Conservation (phyloP, 1,140 invertebrate genomes). For the Phthorimaea operculella region DNA sequence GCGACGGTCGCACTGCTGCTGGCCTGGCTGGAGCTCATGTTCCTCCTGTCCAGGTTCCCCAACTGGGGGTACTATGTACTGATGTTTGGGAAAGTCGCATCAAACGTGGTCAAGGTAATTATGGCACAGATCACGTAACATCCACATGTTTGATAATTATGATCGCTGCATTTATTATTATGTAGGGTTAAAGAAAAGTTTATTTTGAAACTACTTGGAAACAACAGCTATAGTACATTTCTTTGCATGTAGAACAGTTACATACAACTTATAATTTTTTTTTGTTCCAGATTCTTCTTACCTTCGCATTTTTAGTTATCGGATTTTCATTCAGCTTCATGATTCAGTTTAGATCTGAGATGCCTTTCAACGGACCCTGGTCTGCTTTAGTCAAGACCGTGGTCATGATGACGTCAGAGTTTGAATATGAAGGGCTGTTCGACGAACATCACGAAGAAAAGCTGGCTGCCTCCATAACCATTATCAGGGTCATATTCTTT, state of each 20-base stretch:
- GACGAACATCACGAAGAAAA: constrained; percentile 42
- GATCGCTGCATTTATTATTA: too few relatives aligned
- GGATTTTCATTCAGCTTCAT: constrained; percentile 69
- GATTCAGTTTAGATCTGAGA: constrained; percentile 60
- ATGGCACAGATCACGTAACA: too few relatives aligned
- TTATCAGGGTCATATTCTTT: constrained; percentile 69
- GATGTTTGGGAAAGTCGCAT: constrained; percentile 67
- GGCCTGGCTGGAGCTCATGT: constrained; percentile 68
- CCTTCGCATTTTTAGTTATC: constrained; percentile 63
- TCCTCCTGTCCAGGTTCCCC: constrained; percentile 66
- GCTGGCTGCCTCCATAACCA: constrained; percentile 39
- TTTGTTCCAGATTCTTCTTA: constrained; percentile 59
- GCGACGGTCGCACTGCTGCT: constrained; percentile 64
- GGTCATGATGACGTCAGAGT: constrained; percentile 71
- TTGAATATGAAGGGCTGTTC: constrained; percentile 63
- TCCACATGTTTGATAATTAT: too few relatives aligned
- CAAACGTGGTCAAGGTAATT: constrained; percentile 64
- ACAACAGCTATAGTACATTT: too few relatives aligned
- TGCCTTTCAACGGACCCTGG: constrained; percentile 60
- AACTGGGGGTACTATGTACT: constrained; percentile 67
- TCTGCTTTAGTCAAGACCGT: constrained; percentile 66
- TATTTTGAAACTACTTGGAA: too few relatives aligned
- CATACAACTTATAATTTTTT: too few relatives aligned
- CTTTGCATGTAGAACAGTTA: too few relatives aligned
- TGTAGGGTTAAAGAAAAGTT: too few relatives aligned